Conservation (phyloP, 1,140 invertebrate genomes). For the Diachasma alloeum region DNA sequence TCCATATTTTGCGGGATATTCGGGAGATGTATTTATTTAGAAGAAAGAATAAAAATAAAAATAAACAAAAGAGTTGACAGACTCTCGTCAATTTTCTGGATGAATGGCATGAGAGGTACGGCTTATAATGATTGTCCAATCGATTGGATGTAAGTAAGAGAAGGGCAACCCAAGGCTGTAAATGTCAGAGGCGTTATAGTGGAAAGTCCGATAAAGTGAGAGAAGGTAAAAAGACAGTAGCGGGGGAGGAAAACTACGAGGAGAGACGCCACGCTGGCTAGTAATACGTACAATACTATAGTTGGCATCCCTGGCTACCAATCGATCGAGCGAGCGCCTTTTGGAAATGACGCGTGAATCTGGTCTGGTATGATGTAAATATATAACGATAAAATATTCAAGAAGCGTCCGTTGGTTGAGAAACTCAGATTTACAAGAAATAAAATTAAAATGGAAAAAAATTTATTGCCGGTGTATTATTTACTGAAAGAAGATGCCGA, state of each 20-base stretch:
- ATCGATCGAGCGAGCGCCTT: constrained; percentile 11
- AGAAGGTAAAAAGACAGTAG: constrained; percentile 18
- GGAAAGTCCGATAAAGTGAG: constrained; percentile 15
- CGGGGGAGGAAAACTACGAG: not conserved
- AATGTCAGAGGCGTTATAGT: constrained; percentile 27
- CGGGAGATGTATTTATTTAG: not conserved
- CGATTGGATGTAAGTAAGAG: constrained; percentile 14
- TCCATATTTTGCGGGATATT: not conserved
- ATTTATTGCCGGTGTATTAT: constrained; percentile 32
- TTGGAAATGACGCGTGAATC: not conserved
- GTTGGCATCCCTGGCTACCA: not conserved
- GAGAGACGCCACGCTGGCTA: not conserved
- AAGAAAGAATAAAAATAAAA: not conserved
- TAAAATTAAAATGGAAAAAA: constrained; percentile 5
- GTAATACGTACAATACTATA: not conserved
- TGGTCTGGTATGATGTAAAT: not conserved
- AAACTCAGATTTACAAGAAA: not conserved
- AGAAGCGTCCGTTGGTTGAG: not conserved
- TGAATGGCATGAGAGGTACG: not conserved
- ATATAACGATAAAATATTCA: too few species aligned
- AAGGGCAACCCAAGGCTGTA: constrained; percentile 18
- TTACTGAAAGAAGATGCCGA: constrained; percentile 17
- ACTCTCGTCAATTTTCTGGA: not conserved
- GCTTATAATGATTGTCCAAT: constrained; percentile 13
- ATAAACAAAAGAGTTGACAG: not conserved